Evolutionary conservation across 2,113 vertebrate genomes (phyloP).

Genomic region (Semnopithecus entellus): DNA sequence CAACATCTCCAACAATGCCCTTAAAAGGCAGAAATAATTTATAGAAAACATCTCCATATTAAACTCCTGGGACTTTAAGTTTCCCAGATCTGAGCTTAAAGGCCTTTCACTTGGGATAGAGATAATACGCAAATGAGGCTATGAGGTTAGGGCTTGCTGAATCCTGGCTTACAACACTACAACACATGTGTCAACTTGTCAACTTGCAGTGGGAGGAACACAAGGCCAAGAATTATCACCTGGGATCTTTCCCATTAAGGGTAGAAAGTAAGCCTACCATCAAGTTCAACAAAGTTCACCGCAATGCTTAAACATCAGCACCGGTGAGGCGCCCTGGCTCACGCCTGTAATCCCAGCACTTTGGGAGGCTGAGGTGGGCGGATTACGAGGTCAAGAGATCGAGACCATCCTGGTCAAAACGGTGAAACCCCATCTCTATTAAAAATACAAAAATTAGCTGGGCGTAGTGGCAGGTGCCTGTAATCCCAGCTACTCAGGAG

Average conservation of each 20-base stretch:
- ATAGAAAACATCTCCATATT: neutral
- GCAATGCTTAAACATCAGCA: neutral
- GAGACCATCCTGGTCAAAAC: no score
- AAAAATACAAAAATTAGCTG: no score
- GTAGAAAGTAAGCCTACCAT: neutral
- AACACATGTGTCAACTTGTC: neutral
- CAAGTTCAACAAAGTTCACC: neutral
- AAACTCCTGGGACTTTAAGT: neutral
- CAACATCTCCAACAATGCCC: neutral
- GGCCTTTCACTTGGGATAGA: neutral
- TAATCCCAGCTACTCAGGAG: no score
- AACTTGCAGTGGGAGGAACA: neutral
- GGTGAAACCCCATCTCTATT: no score
- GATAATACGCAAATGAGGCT: neutral
- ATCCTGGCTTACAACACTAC: neutral
- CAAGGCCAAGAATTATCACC: neutral
- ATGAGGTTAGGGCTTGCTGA: neutral
- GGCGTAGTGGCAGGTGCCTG: no score
- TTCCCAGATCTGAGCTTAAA: neutral
- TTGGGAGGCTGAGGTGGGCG: no score
- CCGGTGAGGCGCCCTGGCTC: no score
- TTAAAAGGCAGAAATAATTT: neutral
- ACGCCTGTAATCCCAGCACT: no score
- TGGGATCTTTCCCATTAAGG: neutral
- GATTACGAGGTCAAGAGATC: no score